These are phyloP conservation scores for Drosophila mimica DNA, from an alignment of 2,888 invertebrate species.

Conservation along the genomic window DNA sequence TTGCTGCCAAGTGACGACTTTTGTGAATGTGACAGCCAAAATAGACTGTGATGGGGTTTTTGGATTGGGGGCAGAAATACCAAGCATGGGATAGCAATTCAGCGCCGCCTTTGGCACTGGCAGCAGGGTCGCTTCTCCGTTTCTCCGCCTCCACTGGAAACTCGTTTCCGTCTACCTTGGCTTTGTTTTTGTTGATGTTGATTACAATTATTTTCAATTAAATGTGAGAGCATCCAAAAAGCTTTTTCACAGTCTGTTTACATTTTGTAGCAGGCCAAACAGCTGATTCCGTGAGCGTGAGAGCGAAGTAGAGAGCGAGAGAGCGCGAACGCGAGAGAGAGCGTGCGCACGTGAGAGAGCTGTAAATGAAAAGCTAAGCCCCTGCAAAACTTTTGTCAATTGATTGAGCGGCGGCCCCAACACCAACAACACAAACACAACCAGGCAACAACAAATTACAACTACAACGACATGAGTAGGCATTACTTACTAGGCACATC, in stretches of 20 bases:
- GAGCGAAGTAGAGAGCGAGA: constrained; percentile 3
- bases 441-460: constrained; percentile 1
- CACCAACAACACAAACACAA: constrained; percentile 15
- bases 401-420: constrained; percentile 60
- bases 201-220: constrained; percentile 71
- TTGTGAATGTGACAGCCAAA: constrained; percentile 45
- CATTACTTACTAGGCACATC: constrained; percentile 17
- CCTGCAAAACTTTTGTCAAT: constrained; percentile 67
- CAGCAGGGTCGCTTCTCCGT: constrained; percentile 23
- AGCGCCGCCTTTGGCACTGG: constrained; percentile 17
- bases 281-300: constrained; percentile 56
- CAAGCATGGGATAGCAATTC: constrained; percentile 29
- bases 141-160: constrained; percentile 44
- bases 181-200: constrained; percentile 69
- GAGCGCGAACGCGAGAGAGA: constrained; percentile 13
- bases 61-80: constrained; percentile 15
- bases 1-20: constrained; percentile 49
- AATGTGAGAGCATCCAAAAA: constrained; percentile 47
- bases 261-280: constrained; percentile 65
- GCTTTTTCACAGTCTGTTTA: constrained; percentile 72
- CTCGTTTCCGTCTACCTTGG: constrained; percentile 76
- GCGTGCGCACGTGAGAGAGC: constrained; percentile 27
- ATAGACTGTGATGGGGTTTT: constrained; percentile 19
- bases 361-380: constrained; percentile 63
- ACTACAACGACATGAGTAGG: constrained; percentile 29